Conservation (phyloP, 2,888 invertebrate species). For the Aplocera efformata region DNA sequence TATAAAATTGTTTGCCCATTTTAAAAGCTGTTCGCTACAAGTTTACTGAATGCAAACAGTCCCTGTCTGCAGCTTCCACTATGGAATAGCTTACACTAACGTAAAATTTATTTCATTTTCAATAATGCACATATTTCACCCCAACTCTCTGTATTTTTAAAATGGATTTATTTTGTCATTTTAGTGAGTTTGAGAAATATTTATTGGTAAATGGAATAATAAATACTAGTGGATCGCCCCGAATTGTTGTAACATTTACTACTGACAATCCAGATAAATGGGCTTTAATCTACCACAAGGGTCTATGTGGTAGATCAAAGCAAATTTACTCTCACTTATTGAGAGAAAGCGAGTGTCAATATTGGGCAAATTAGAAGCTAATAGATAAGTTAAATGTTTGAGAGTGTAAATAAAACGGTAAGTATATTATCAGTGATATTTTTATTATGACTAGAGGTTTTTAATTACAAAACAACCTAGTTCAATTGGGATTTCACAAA, state of each 20-base stretch:
- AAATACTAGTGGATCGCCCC: no score
- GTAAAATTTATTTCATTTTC: slow-evolving; percentile 59
- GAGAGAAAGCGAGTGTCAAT: no score
- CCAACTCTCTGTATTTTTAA: slow-evolving; percentile 20
- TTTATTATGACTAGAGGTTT: slow-evolving; percentile 87
- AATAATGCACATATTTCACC: slow-evolving; percentile 42
- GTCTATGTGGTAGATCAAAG: no score
- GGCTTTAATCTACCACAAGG: no score
- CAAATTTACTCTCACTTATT: no score
- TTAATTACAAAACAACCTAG: slow-evolving; percentile 82
- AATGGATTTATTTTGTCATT: slow-evolving; percentile 18
- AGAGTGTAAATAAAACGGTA: slow-evolving; percentile 18
- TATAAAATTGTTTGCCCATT: slow-evolving; percentile 9
- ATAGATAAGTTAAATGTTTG: background rate
- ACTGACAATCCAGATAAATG: no score
- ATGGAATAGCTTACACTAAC: slow-evolving; percentile 49
- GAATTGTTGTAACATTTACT: no score
- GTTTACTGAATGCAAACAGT: slow-evolving; percentile 15
- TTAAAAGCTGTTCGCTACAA: slow-evolving; percentile 3
- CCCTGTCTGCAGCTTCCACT: slow-evolving; percentile 18
- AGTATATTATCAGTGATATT: slow-evolving; percentile 57
- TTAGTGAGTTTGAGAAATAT: slow-evolving; percentile 1
- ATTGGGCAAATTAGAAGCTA: no score
- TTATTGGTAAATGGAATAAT: no score
- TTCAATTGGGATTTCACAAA: slow-evolving; percentile 58